Base-by-base conservation (phyloP, 2,797 vertebrate genomes). In the Denticeps clupeoides region DNA sequence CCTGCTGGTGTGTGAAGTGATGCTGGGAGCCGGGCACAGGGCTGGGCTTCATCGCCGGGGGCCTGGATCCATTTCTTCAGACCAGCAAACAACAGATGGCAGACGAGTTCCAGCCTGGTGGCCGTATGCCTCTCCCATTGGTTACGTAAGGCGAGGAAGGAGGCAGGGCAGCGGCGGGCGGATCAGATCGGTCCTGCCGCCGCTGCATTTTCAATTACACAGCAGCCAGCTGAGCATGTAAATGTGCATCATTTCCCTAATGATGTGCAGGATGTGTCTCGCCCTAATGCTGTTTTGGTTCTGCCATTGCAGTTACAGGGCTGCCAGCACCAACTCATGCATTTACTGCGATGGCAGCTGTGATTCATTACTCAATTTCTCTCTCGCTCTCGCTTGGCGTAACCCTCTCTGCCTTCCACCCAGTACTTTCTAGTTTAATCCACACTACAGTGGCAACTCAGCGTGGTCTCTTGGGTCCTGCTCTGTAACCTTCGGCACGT, bases 31-130 rank as follows among this genome's bases (percentile, higher is more conserved):
- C n/a, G 16, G 37, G 15, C 37, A 16, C 18, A 8, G 9, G 18
- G 21, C 16, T 26, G 35, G 25, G 26, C 12, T 50, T 50, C 44
- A n/a, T 31, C n/a, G 21, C 28, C 12, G n/a, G 31, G 44, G 19
- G 43, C 37, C 22, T 3, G 31, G 22, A 50, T 57, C 52, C 33
- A 49, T 53, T 53, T 51, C 49, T 41, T 46, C 47, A 54, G 38
- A 60, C 37, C 52, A 51, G 56, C 63, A 56, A 61, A 67, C 68
- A 63, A 65, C 62, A 69, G 70, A 68, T 47, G 53, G 45, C 41
- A 33, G 41, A 9, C 15, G 4, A 45, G 45, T 38, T 53, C 21
- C 11, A 59, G 56, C 7, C 33, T 59, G 32, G 23, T 29, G 41
- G 40, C 42, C 22, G 10, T 5, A 25, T 40, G 35, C 38, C 41